These are phyloP conservation scores for Sceloporus undulatus DNA, from an alignment of 2,113 vertebrate species.

Conservation along the genomic window DNA sequence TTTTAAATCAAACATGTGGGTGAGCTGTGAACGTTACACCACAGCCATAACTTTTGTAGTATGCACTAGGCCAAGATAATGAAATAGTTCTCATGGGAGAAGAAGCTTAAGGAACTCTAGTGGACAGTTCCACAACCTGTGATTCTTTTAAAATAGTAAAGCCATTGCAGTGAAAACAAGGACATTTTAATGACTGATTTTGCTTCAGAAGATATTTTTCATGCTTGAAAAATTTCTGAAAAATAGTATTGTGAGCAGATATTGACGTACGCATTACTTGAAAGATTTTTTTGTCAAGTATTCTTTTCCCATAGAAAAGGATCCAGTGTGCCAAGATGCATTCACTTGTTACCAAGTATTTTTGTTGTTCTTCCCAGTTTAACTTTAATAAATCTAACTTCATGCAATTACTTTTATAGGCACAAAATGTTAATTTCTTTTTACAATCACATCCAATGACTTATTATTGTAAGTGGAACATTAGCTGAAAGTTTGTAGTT, in stretches of 20 bases:
- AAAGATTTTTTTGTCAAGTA: neutral
- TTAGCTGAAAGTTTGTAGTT: conserved; percentile 40
- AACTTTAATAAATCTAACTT: conserved; percentile 40
- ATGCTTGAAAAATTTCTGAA: no score
- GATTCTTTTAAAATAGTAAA: neutral
- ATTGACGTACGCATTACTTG: neutral
- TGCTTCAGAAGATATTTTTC: neutral
- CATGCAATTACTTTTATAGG: conserved; percentile 9
- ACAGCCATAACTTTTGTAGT: neutral
- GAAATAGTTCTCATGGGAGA: neutral
- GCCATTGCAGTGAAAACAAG: neutral
- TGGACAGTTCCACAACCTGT: no score
- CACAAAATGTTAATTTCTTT: neutral
- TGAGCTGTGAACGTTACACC: neutral
- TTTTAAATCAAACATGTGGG: neutral
- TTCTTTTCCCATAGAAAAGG: neutral
- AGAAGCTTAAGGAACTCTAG: no score
- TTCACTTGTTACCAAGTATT: neutral
- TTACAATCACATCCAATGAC: neutral
- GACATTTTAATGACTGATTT: neutral
- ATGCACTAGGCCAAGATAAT: neutral
- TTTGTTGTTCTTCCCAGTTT: conserved; percentile 21
- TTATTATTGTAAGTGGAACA: conserved; percentile 34
- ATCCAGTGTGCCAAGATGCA: neutral
- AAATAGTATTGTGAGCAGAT: neutral